Percentiles rank a stretch among this genome's conserved stretches.
Evolutionary conservation across 2,113 vertebrate genomes (phyloP).

Genomic region (Ceuthmochares aereus): DNA sequence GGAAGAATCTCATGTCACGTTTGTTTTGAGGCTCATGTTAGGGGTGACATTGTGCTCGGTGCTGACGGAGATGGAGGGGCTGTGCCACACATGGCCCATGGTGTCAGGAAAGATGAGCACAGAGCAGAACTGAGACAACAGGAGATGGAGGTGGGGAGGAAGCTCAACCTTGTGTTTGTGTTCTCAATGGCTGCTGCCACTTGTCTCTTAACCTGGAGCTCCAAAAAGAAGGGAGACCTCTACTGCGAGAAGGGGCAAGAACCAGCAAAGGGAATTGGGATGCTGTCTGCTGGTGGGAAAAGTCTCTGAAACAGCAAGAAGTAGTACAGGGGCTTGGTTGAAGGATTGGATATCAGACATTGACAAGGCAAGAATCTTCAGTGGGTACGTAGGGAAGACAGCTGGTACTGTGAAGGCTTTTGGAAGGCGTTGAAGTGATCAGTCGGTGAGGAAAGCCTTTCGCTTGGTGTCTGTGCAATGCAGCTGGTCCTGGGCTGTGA

Average conservation of each 20-base stretch:
- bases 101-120: background rate
- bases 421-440: background rate
- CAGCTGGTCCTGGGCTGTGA: background rate
- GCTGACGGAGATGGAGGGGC: background rate
- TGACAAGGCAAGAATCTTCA: background rate
- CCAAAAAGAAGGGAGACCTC: background rate
- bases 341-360: background rate
- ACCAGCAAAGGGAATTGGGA: background rate
- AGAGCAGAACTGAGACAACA: background rate
- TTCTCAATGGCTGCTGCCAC: background rate
- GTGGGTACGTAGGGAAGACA: background rate
- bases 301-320: background rate
- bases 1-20: background rate
- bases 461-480: background rate
- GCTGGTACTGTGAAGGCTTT: background rate
- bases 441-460: background rate
- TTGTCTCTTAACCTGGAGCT: background rate
- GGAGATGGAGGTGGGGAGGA: rapidly evolving
- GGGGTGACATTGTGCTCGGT: constrained; percentile 17
- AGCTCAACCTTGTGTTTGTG: background rate
- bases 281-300: background rate
- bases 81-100: rapidly evolving
- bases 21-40: background rate
- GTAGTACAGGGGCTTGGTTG: background rate
- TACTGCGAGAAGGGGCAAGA: background rate